phyloP scores from a whole-genome alignment of 2,797 vertebrate species.

The Dallia pectoralis region DNA sequence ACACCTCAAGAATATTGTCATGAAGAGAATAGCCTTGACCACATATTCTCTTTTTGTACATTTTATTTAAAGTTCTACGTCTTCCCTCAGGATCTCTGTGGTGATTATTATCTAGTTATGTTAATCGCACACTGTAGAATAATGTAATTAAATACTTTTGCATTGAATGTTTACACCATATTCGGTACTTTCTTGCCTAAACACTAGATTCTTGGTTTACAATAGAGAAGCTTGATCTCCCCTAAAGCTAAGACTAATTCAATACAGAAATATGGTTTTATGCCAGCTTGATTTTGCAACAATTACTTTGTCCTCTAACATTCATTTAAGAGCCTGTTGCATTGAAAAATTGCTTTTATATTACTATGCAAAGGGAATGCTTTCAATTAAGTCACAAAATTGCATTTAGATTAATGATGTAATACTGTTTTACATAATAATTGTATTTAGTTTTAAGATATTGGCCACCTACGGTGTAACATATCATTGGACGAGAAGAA shows the following conservation, averaged over 20 bases:
- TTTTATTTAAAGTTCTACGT: not conserved
- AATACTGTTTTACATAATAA: not conserved
- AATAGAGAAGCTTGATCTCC: slow-evolving; percentile 2
- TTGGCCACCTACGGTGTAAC: not conserved
- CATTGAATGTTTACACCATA: not conserved
- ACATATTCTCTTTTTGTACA: not conserved
- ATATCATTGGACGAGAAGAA: not conserved
- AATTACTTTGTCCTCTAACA: slow-evolving; percentile 78
- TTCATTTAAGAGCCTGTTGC: slow-evolving; percentile 81
- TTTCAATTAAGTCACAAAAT: slow-evolving; percentile 75
- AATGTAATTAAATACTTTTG: not conserved
- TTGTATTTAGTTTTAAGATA: not conserved
- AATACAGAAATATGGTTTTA: slow-evolving; percentile 63
- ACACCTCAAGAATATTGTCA: no score
- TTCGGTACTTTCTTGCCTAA: slow-evolving; percentile 28
- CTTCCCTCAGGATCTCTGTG: not conserved
- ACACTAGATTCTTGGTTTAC: slow-evolving; percentile 2
- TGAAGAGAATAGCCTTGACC: no score
- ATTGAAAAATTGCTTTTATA: slow-evolving; percentile 78
- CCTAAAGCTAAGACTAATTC: slow-evolving; percentile 51
- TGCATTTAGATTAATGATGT: slow-evolving; percentile 66
- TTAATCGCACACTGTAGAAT: not conserved
- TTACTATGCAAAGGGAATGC: slow-evolving; percentile 75
- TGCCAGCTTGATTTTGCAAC: slow-evolving; percentile 34
- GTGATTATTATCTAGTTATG: not conserved